Base-by-base conservation (phyloP, 2,888 invertebrate genomes). In the Cloeon dipterum region DNA sequence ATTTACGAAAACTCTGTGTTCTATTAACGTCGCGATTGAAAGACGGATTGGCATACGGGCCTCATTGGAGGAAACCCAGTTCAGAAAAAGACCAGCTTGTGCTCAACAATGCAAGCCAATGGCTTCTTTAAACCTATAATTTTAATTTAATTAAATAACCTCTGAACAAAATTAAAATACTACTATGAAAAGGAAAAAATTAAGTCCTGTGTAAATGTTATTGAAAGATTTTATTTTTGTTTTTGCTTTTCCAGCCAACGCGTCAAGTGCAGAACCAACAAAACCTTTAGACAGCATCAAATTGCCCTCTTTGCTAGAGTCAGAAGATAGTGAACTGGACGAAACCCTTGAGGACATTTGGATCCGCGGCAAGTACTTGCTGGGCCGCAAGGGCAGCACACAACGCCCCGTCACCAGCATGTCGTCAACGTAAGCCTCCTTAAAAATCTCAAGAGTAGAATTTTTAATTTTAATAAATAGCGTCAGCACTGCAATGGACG, bases 261-360 rank as follows among this genome's bases (percentile, higher is more conserved):
- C 13, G 18, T 34, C n/a, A 29, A 29, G 14, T 25, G 34, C 17
- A 26, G 23, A 32, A 18, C 20, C 1, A 4, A 25, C n/a, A 20
- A 32, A 18, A 29, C 20, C 29, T 20, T 13, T n/a, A n/a, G 29
- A 29, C 16, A 16, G 16, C n/a, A 29, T 29, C 29, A 29, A 43
- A 42, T 51, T 77, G 33, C 72, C 74, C 1, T 76, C 76, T 14
- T 63, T 79, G 11, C 68, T 73, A 23, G 82, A 82, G 50, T 78
- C 77, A 1, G 82, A 82, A 42, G 82, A 82, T 49, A 78, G 78
- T 1, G 82, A 82, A 46, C 63, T 76, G 2, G 82, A 82, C 49
- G 81, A 79, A 45, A 70, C 77, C 41, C 56, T 78, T 1, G 78
- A 76, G 43, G 72, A 72, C 45, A 66, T 71, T 43, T 54, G 70